Conservation (phyloP, 2,888 invertebrate species). For the Muscina levida region DNA sequence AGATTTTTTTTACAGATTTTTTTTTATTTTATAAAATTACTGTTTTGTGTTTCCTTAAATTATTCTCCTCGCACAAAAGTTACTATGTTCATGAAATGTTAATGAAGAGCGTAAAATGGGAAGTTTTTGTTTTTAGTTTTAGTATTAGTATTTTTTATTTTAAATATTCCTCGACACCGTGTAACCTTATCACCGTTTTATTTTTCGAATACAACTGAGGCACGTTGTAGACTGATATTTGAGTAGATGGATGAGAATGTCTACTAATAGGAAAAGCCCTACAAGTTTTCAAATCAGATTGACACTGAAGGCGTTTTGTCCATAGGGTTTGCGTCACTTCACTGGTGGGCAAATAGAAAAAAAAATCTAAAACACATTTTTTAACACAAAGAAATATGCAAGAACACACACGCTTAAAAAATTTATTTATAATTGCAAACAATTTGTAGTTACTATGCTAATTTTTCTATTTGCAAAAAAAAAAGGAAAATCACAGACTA, state of each 20-base stretch:
- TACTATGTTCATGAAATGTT: constrained; percentile 51
- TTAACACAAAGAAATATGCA: neutral
- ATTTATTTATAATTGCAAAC: constrained; percentile 10
- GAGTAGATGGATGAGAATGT: constrained; percentile 1
- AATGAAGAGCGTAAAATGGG: too few relatives aligned
- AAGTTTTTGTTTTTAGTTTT: neutral
- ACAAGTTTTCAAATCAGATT: constrained; percentile 63
- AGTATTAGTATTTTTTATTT: neutral
- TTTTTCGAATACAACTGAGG: neutral
- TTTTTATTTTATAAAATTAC: constrained; percentile 8
- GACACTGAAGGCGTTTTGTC: constrained; percentile 62
- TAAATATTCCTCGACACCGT: constrained; percentile 42
- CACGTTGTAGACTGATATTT: constrained; percentile 40
- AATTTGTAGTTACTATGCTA: constrained; percentile 4
- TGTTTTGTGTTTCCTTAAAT: constrained; percentile 27
- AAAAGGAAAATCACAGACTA: too few relatives aligned
- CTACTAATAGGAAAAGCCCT: constrained; percentile 54
- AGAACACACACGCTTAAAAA: neutral
- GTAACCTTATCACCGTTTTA: constrained; percentile 52
- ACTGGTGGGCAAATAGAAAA: constrained; percentile 5
- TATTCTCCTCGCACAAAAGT: constrained; percentile 44
- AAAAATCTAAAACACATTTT: neutral
- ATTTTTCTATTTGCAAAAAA: neutral
- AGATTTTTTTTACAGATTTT: constrained; percentile 14
- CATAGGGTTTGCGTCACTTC: constrained; percentile 53